Conservation (phyloP, 2,113 vertebrate species). For the Bubalus kerabau region DNA sequence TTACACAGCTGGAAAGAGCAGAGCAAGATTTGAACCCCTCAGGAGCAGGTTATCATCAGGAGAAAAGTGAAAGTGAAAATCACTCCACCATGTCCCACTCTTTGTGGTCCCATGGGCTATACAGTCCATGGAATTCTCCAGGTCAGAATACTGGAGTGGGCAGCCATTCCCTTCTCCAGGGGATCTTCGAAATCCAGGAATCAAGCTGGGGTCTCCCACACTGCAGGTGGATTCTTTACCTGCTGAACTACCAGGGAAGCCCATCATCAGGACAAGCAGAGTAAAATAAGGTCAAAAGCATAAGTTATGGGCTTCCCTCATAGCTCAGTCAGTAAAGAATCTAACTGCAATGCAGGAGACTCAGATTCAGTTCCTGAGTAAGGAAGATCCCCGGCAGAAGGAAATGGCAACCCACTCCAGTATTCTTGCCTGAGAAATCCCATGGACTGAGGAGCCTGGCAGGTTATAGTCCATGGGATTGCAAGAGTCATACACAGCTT, state of each 20-base stretch:
- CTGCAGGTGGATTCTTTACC: neutral
- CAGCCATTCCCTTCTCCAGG: too few species aligned
- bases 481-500: neutral
- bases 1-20: neutral
- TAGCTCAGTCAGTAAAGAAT: neutral
- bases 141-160: neutral
- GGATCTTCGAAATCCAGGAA: neutral
- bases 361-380: fast-evolving
- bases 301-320: neutral
- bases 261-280: neutral
- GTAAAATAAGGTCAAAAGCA: neutral
- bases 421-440: neutral
- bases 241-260: neutral
- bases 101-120: neutral
- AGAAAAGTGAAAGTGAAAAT: neutral
- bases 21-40: neutral
- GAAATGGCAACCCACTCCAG: neutral
- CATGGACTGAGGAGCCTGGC: neutral
- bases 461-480: neutral
- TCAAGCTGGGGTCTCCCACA: neutral
- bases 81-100: fast-evolving
- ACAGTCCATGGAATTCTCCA: neutral
- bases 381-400: neutral
- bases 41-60: neutral
- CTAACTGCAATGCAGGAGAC: neutral